Evolutionary conservation across 1,140 invertebrate genomes (phyloP), one percentile per base, ranked within the genome.

Genomic region (Ips typographus): DNA sequence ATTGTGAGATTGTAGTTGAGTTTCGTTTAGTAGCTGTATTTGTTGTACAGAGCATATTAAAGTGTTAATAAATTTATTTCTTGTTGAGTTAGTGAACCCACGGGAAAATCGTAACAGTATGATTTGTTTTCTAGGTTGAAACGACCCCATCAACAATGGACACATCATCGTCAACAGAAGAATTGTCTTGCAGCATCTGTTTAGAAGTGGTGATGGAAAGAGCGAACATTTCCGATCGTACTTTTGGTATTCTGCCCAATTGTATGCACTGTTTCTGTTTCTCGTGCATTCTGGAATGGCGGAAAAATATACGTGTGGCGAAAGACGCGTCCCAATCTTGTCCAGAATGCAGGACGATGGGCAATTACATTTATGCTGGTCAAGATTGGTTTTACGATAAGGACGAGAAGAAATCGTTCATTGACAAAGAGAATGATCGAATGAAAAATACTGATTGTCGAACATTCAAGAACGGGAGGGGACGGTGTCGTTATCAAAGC

Each of bases 221-320:
- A 77, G 80, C 84, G 55, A 77, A 84, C 1, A 78, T 83, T 4
- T 36, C 83, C 4, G 88, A 91, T 76, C 87, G 88, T 68, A 86
- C 91, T 65, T 96, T 96, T 79, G 94, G 94, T 36, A 93, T 96
- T 71, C 79, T 96, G 51, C 91, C 93, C n/a, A 92, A 92, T 79
- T 96, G 94, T 78, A 89, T 87, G 79, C 94, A 96, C 77, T 90
- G 91, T 73, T 96, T 94, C 78, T 96, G 94, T 80, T 81, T 95
- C 43, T 82, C 85, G 61, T 96, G 94, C 78, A 94, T 96, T 72
- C 84, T 92, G 38, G 89, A 87, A 73, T 96, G 94, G 94, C 85
- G 94, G 66, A 85, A 91, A 77, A 87, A 88, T 49, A 90, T 91
- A 77, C 88, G 92, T 76, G 93, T 93, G 80, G 91, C 94, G 71